A percentile compares a stretch with the other conserved stretches of the same genome.
These are phyloP conservation scores for Falco novaeseelandiae DNA, from an alignment of 2,797 vertebrate genomes.

Conservation along the genomic window DNA sequence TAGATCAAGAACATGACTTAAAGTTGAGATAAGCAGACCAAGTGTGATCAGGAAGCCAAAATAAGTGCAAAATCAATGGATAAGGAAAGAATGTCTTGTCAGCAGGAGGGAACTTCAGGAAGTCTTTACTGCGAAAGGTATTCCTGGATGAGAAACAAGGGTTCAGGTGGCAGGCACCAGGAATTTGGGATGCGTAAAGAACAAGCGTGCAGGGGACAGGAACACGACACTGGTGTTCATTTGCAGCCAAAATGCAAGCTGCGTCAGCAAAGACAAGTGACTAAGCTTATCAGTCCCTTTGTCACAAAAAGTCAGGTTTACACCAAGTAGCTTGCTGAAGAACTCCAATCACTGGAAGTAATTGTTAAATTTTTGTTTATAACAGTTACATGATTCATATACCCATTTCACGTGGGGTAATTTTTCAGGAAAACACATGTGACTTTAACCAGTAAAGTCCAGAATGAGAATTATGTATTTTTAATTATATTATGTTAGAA, in stretches of 20 bases:
- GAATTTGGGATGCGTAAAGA: background rate
- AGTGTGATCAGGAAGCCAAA: background rate
- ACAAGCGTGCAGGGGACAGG: background rate
- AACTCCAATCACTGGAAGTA: background rate
- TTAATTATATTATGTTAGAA: background rate
- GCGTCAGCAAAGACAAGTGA: background rate
- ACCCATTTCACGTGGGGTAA: rapidly evolving
- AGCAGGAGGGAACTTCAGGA: background rate
- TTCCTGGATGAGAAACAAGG: conserved; percentile 11
- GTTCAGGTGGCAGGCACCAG: background rate
- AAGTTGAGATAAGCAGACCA: background rate
- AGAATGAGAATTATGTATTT: background rate
- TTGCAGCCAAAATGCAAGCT: background rate
- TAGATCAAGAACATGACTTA: background rate
- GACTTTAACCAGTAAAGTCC: background rate
- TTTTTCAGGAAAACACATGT: background rate
- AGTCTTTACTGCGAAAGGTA: background rate
- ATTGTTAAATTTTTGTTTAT: background rate
- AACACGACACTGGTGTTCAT: background rate
- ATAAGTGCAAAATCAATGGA: background rate
- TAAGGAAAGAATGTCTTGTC: background rate
- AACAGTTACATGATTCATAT: background rate
- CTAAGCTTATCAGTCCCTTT: background rate
- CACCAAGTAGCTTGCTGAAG: background rate
- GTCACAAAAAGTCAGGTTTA: background rate